A percentile compares a stretch with the other conserved stretches of the same genome.
phyloP scores from a whole-genome alignment of 1,140 invertebrate genomes.

The Oreohelix idahoensis region DNA sequence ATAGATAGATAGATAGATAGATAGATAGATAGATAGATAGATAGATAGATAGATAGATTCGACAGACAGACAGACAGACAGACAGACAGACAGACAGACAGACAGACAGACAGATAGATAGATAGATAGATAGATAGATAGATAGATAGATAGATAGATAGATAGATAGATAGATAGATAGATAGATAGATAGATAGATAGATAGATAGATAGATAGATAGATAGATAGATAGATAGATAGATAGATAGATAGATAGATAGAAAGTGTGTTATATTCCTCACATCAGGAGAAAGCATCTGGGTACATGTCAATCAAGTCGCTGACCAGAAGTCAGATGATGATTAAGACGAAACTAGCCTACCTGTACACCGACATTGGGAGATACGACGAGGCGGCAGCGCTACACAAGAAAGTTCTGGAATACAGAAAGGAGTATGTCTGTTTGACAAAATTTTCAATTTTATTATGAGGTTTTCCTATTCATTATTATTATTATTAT shows the following conservation, averaged over 20 bases:
- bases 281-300: background rate
- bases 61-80: background rate
- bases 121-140: too few relatives aligned
- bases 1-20: background rate
- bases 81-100: background rate
- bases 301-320: background rate
- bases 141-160: background rate
- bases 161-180: background rate
- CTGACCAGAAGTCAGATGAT: slow-evolving; percentile 15
- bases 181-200: background rate
- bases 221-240: background rate
- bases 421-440: slow-evolving; percentile 23
- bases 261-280: background rate
- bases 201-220: slow-evolving; percentile 1
- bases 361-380: slow-evolving; percentile 41
- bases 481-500: too few relatives aligned
- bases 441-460: too few relatives aligned
- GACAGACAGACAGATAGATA: background rate
- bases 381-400: slow-evolving; percentile 15
- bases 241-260: background rate
- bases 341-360: slow-evolving; percentile 40
- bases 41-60: background rate
- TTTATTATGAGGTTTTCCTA: too few relatives aligned
- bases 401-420: slow-evolving; percentile 33
- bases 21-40: slow-evolving; percentile 9